These are phyloP conservation scores for Lasius platythorax DNA, from an alignment of 2,888 invertebrate species.

Conservation along the genomic window DNA sequence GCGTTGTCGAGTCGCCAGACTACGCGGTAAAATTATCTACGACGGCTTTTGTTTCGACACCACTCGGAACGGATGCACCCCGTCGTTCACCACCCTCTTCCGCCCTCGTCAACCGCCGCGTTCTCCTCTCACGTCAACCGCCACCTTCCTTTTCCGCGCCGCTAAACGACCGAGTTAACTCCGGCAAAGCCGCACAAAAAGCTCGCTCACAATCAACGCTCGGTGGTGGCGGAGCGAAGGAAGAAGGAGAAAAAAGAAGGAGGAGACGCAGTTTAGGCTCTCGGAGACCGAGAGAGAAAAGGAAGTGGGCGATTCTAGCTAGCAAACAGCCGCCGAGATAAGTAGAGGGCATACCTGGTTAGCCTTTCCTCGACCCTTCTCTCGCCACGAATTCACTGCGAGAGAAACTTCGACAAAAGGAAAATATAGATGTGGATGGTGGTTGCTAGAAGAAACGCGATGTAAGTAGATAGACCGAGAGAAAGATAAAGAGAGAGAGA, in stretches of 20 bases:
- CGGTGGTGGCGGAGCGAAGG: background rate
- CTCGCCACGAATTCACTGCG: background rate
- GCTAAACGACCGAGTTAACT: conserved; percentile 78
- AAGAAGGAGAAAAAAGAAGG: conserved; percentile 46
- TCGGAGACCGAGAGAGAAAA: conserved; percentile 36
- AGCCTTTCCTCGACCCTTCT: conserved; percentile 39
- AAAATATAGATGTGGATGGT: conserved; percentile 40
- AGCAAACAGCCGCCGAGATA: conserved; percentile 51
- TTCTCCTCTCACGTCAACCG: background rate
- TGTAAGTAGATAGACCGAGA: conserved; percentile 16
- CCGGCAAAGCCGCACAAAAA: conserved; percentile 73
- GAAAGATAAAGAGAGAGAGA: background rate
- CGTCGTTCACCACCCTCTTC: conserved; percentile 42
- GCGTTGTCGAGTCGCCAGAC: background rate
- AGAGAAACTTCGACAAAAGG: conserved; percentile 12
- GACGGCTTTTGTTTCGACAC: conserved; percentile 59
- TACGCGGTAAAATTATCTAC: conserved; percentile 62
- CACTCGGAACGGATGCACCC: conserved; percentile 55
- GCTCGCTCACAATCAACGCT: conserved; percentile 78
- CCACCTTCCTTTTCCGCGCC: conserved; percentile 58
- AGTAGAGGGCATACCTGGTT: conserved; percentile 64
- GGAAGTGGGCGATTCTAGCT: conserved; percentile 17
- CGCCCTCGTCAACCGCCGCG: conserved; percentile 2
- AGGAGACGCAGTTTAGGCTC: conserved; percentile 36
- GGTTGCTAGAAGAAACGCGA: conserved; percentile 41